phyloP scores from a whole-genome alignment of 35 echinoderm and acorn worm species.

The Apostichopus parvimensis region DNA sequence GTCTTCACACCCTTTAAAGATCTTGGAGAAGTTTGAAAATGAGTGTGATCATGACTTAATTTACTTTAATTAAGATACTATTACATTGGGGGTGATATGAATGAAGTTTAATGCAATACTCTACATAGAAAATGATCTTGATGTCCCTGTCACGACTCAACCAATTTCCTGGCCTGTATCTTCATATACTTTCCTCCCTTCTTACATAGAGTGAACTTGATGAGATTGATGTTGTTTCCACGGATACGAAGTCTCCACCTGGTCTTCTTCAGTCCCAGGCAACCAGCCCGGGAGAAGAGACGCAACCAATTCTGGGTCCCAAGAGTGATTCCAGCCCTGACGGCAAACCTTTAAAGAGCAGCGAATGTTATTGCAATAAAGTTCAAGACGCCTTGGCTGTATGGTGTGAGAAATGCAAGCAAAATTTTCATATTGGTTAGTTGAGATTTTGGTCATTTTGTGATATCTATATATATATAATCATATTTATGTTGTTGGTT shows the following conservation, averaged over 20 bases:
- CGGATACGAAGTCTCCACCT: constrained; percentile 76
- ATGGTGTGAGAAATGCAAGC: constrained; percentile 90
- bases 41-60: too few relatives aligned
- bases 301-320: background rate
- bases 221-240: constrained; percentile 95
- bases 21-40: too few relatives aligned
- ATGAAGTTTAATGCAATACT: too few relatives aligned
- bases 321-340: background rate
- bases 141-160: background rate
- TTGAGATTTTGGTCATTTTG: background rate
- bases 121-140: too few relatives aligned
- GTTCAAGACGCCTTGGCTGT: constrained; percentile 56
- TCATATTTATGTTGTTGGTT: too few relatives aligned
- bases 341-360: background rate
- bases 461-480: too few relatives aligned
- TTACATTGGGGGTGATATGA: too few relatives aligned
- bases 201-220: constrained; percentile 62
- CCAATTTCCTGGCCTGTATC: background rate
- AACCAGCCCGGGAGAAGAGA: background rate
- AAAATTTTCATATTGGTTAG: constrained; percentile 85
- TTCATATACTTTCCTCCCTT: background rate
- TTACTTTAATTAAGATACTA: too few relatives aligned
- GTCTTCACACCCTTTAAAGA: too few relatives aligned
- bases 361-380: constrained; percentile 76
- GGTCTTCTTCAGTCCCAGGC: constrained; percentile 28